Evolutionary conservation across 2,113 vertebrate genomes (phyloP).

Genomic region (Ceyx cyanopectus): DNA sequence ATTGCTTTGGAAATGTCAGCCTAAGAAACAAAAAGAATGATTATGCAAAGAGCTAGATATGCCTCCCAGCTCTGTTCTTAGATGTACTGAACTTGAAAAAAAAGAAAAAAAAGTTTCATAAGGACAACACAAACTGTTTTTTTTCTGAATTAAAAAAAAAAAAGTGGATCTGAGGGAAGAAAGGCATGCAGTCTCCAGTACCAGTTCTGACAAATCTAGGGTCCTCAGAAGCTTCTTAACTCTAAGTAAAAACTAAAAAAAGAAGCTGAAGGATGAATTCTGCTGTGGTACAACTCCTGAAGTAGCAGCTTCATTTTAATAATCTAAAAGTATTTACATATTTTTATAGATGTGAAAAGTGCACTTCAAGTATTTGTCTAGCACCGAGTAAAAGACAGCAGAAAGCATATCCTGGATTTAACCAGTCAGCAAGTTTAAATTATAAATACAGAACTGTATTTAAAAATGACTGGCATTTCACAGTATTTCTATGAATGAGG

Average conservation of each 20-base stretch:
- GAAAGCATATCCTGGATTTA: slow-evolving; percentile 1
- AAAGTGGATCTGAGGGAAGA: background rate
- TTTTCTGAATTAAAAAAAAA: background rate
- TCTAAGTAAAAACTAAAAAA: background rate
- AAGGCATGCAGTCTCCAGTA: background rate
- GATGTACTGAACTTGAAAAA: background rate
- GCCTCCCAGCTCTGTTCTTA: background rate
- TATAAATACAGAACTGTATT: background rate
- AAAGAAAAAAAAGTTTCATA: background rate
- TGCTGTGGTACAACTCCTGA: background rate
- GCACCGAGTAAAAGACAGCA: background rate
- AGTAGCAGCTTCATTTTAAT: slow-evolving; percentile 11
- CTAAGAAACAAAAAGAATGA: background rate
- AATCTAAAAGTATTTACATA: slow-evolving; percentile 1
- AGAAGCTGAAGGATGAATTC: background rate
- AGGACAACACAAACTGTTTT: background rate
- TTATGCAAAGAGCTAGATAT: background rate
- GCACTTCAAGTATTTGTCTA: slow-evolving; percentile 5
- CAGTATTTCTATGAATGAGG: background rate
- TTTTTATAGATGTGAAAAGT: background rate
- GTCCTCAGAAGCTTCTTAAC: background rate
- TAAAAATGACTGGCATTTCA: background rate
- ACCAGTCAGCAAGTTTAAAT: background rate
- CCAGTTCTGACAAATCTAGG: background rate
- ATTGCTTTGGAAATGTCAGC: slow-evolving; percentile 10